These are phyloP conservation scores for Taxidea taxus DNA, from an alignment of 2,113 vertebrate species.

Conservation along the genomic window DNA sequence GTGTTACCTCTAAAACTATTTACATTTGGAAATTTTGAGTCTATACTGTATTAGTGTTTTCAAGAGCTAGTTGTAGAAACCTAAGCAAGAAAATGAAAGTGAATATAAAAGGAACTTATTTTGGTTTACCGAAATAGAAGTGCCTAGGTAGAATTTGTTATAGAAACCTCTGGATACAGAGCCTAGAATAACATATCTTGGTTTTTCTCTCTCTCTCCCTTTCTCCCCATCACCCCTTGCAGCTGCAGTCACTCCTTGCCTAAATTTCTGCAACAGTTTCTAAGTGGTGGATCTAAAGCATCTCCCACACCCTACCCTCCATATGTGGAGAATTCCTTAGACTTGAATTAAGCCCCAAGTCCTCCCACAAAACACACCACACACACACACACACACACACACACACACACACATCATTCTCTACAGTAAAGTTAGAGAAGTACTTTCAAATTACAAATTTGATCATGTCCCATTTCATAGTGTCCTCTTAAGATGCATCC, in stretches of 20 bases:
- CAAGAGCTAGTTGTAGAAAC: not conserved
- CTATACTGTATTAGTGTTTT: not conserved
- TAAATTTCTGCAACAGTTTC: not conserved
- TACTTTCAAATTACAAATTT: not conserved
- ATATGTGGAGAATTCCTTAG: not conserved
- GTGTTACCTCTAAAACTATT: not conserved
- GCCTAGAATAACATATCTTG: not conserved
- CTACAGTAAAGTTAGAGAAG: not conserved
- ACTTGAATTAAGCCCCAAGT: not conserved
- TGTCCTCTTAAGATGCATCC: not conserved
- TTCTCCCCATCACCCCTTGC: too few relatives aligned
- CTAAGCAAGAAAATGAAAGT: not conserved
- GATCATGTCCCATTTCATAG: not conserved
- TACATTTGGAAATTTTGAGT: not conserved
- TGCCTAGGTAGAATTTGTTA: not conserved
- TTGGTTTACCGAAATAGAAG: not conserved
- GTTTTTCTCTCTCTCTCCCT: not conserved
- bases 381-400: not conserved
- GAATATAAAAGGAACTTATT: not conserved
- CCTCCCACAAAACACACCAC: not conserved
- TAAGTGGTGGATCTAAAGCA: not conserved
- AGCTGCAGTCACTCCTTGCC: not conserved
- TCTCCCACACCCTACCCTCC: fast-evolving
- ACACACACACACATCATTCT: not conserved
- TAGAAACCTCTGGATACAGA: not conserved